A percentile compares a stretch with the other conserved stretches of the same genome.
phyloP scores from a whole-genome alignment of 2,797 vertebrate genomes.

The Falco cherrug region DNA sequence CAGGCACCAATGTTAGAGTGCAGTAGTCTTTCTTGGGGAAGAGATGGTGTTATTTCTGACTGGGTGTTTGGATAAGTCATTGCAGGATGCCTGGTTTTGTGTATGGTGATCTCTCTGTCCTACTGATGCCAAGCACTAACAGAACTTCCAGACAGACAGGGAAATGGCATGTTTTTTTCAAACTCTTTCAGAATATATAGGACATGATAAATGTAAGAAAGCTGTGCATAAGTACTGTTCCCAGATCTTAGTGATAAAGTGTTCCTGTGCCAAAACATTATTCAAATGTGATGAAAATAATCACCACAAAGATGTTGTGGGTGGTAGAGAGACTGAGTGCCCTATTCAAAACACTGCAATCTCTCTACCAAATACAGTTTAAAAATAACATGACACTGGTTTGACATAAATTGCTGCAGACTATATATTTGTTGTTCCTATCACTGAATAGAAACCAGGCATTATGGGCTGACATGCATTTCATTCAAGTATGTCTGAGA shows the following conservation, averaged over 20 bases:
- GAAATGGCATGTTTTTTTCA: background rate
- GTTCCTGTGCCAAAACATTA: slow-evolving; percentile 22
- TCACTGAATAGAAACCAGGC: slow-evolving; percentile 27
- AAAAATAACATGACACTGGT: slow-evolving; percentile 28
- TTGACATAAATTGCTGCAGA: slow-evolving; percentile 57
- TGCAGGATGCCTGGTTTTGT: background rate
- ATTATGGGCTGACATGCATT: slow-evolving; percentile 34
- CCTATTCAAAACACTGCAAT: slow-evolving; percentile 49
- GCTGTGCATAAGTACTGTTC: background rate
- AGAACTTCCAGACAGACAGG: background rate
- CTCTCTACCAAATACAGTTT: slow-evolving; percentile 22
- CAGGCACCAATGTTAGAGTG: background rate
- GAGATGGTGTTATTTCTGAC: background rate
- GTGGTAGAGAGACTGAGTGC: slow-evolving; percentile 35
- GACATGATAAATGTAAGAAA: background rate
- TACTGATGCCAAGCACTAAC: background rate
- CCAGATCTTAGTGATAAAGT: background rate
- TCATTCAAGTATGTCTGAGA: slow-evolving; percentile 16
- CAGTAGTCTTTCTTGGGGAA: background rate
- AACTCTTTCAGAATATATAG: background rate
- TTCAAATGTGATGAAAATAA: slow-evolving; percentile 56
- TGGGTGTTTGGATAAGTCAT: background rate
- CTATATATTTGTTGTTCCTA: slow-evolving; percentile 13
- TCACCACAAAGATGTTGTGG: slow-evolving; percentile 6
- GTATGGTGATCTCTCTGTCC: background rate